These are phyloP conservation scores for Zoanthus solanderi DNA, from an alignment of 92 coral and sea anemone genomes.

Conservation along the genomic window DNA sequence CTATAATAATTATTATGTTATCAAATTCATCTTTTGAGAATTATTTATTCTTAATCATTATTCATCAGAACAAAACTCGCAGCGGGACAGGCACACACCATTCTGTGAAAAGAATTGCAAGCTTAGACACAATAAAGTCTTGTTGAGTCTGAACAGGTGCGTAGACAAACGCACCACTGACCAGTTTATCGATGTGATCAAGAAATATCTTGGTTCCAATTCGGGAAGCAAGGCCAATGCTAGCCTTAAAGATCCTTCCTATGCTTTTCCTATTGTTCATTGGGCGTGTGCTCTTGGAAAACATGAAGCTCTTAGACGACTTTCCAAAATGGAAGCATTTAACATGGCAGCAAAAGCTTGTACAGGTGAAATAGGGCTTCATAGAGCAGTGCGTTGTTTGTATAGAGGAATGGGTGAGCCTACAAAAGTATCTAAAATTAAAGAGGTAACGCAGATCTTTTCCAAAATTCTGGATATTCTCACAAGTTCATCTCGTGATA, in stretches of 20 bases:
- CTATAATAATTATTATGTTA: too few relatives aligned
- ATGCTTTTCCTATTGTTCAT: slow-evolving; percentile 37
- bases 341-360: slow-evolving; percentile 36
- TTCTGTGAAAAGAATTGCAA: slow-evolving; percentile 39
- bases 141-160: slow-evolving; percentile 39
- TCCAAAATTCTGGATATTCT: slow-evolving; percentile 27
- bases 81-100: slow-evolving; percentile 20
- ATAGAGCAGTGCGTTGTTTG: slow-evolving; percentile 41
- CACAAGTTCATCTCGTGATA: not conserved
- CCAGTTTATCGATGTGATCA: slow-evolving; percentile 11
- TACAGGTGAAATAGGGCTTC: slow-evolving; percentile 40
- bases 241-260: slow-evolving; percentile 29
- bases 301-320: slow-evolving; percentile 15
- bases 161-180: slow-evolving; percentile 18
- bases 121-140: not conserved
- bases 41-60: not conserved
- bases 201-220: slow-evolving; percentile 18
- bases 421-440: slow-evolving; percentile 2
- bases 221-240: slow-evolving; percentile 25
- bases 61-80: slow-evolving; percentile 10
- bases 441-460: slow-evolving; percentile 19
- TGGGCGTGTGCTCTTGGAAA: slow-evolving; percentile 51
- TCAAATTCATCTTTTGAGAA: too few relatives aligned
- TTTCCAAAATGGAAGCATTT: slow-evolving; percentile 20
- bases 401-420: slow-evolving; percentile 44